phyloP scores from a whole-genome alignment of 1,140 invertebrate species.

The Eulimnadia texana region DNA sequence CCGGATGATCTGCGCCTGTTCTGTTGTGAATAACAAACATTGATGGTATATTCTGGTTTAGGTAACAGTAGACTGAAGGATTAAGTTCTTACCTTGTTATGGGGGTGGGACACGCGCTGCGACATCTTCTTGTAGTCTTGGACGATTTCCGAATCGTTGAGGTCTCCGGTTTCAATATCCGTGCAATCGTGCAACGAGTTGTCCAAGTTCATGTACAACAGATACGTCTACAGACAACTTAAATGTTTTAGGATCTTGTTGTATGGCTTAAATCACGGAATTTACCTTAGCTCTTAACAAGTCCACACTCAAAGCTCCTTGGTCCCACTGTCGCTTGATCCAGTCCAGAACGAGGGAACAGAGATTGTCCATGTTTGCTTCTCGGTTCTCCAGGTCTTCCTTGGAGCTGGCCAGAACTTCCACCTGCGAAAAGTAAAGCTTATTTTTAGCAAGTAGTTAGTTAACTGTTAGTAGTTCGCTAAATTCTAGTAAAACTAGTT shows the following conservation, averaged over 20 bases:
- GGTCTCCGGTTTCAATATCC: slow-evolving; percentile 48
- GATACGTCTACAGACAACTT: slow-evolving; percentile 47
- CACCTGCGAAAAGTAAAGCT: too few relatives aligned
- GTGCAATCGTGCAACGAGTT: slow-evolving; percentile 63
- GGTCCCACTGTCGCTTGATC: slow-evolving; percentile 40
- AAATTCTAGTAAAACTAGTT: too few relatives aligned
- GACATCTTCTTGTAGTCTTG: slow-evolving; percentile 64
- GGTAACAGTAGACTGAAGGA: too few relatives aligned
- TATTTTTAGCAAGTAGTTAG: too few relatives aligned
- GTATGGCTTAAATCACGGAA: too few relatives aligned
- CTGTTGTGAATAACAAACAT: slow-evolving; percentile 3
- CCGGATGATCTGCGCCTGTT: slow-evolving; percentile 7
- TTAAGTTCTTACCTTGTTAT: slow-evolving; percentile 27
- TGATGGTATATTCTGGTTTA: too few relatives aligned
- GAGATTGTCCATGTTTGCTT: slow-evolving; percentile 39
- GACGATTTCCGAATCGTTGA: slow-evolving; percentile 56
- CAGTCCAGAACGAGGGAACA: slow-evolving; percentile 51
- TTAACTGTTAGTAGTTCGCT: too few relatives aligned
- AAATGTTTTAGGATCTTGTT: too few relatives aligned
- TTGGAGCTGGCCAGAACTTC: slow-evolving; percentile 46
- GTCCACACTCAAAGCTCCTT: slow-evolving; percentile 34
- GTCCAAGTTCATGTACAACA: slow-evolving; percentile 57
- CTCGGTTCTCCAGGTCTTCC: slow-evolving; percentile 39
- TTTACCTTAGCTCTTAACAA: slow-evolving; percentile 35
- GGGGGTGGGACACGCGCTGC: slow-evolving; percentile 30